Percentiles rank a stretch among this genome's conserved stretches.
Conservation (phyloP, 2,113 vertebrate genomes). For the Trichomycterus rosablanca region DNA sequence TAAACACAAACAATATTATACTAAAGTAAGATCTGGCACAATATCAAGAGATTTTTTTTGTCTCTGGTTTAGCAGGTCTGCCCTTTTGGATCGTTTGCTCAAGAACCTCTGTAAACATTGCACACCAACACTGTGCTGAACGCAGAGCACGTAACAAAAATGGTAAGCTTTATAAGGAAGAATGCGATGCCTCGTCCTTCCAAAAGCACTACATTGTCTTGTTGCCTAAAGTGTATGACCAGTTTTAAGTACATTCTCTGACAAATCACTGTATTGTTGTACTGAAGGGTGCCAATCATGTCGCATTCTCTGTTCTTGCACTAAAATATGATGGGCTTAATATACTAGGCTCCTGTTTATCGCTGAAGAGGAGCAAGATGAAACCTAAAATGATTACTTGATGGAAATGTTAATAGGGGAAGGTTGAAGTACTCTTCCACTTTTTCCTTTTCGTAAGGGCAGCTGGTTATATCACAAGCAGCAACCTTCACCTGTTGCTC, state of each 20-base stretch:
- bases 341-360: background rate
- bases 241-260: too few relatives aligned
- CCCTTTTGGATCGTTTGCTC: slow-evolving; percentile 29
- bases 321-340: background rate
- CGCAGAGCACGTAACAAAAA: background rate
- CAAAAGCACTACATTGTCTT: background rate
- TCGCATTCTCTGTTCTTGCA: background rate
- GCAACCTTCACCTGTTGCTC: slow-evolving; percentile 45
- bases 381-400: slow-evolving; percentile 28
- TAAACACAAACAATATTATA: slow-evolving; percentile 16
- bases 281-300: background rate
- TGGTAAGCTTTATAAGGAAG: slow-evolving; percentile 4
- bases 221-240: background rate
- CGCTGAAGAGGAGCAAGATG: slow-evolving; percentile 2
- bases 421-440: slow-evolving; percentile 19
- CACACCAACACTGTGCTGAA: background rate
- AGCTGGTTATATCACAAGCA: slow-evolving; percentile 44
- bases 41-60: slow-evolving; percentile 4
- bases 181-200: background rate
- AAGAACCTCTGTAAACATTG: slow-evolving; percentile 41
- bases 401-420: slow-evolving; percentile 24
- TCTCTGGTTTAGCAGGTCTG: background rate
- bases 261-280: background rate
- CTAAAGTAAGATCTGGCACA: slow-evolving; percentile 6
- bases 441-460: slow-evolving; percentile 29